Conservation (phyloP, 1,140 invertebrate genomes). For the Pantala flavescens region DNA sequence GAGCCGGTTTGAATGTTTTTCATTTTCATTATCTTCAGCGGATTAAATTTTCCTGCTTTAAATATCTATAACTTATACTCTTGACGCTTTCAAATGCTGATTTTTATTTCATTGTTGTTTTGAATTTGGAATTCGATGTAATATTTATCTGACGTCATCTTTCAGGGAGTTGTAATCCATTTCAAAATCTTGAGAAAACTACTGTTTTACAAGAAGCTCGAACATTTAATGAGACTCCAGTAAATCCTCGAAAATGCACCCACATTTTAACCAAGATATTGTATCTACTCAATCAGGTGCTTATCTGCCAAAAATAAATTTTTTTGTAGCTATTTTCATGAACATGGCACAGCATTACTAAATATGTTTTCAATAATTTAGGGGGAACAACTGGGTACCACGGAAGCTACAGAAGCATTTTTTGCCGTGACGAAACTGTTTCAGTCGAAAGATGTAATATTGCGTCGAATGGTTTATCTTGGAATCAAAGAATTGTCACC, state of each 20-base stretch:
- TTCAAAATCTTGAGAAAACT: conserved; percentile 89
- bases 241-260: conserved; percentile 93
- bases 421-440: conserved; percentile 99
- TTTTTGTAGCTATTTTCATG: not conserved
- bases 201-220: conserved; percentile 93
- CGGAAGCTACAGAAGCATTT: conserved; percentile 96
- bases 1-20: too few relatives aligned
- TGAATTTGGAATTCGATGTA: conserved; percentile 21
- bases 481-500: conserved; percentile 94
- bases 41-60: conserved; percentile 17
- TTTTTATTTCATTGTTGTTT: conserved; percentile 18
- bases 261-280: conserved; percentile 93
- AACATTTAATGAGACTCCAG: conserved; percentile 94
- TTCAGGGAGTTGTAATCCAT: conserved; percentile 69
- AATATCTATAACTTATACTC: conserved; percentile 33
- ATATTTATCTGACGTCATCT: conserved; percentile 22
- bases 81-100: conserved; percentile 15
- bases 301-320: not conserved
- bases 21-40: conserved; percentile 15
- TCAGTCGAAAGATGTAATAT: conserved; percentile 90
- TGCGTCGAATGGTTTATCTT: conserved; percentile 90
- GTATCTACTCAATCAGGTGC: conserved; percentile 80
- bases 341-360: too few relatives aligned
- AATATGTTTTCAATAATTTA: conserved; percentile 29
- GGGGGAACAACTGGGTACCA: conserved; percentile 81